A percentile compares a stretch with the other conserved stretches of the same genome.
These are phyloP conservation scores for Channa maculata DNA, from an alignment of 2,113 vertebrate species.

Conservation along the genomic window DNA sequence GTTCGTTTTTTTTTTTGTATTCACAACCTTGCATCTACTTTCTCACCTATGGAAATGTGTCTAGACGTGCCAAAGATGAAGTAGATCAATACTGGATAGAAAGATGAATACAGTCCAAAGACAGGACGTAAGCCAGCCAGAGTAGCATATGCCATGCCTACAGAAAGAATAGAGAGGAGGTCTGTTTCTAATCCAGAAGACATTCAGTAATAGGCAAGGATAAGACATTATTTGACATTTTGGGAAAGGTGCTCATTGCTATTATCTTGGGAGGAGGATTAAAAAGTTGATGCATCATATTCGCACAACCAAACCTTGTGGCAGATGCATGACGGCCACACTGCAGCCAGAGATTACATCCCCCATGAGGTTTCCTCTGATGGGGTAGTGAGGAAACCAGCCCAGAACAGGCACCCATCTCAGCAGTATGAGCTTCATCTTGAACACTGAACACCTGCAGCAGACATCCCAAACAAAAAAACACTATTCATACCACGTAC, in stretches of 20 bases:
- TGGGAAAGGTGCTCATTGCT: too few relatives aligned
- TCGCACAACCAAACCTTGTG: slow-evolving; percentile 86
- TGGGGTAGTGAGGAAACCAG: slow-evolving; percentile 90
- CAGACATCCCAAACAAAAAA: neutral
- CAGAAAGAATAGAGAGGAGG: too few relatives aligned
- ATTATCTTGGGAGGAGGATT: too few relatives aligned
- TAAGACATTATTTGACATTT: too few relatives aligned
- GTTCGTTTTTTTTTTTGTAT: neutral
- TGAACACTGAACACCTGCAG: slow-evolving; percentile 85
- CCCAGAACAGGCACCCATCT: slow-evolving; percentile 86
- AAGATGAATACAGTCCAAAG: slow-evolving; percentile 91
- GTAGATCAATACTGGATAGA: slow-evolving; percentile 92
- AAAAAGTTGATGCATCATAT: neutral
- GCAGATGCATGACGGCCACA: slow-evolving; percentile 95
- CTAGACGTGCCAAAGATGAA: slow-evolving; percentile 94
- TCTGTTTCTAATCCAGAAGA: too few relatives aligned
- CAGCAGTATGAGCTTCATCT: slow-evolving; percentile 76
- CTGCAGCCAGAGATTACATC: slow-evolving; percentile 91
- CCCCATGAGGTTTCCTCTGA: slow-evolving; percentile 89
- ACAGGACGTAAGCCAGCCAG: slow-evolving; percentile 91
- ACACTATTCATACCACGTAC: neutral
- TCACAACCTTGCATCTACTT: neutral
- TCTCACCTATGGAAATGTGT: slow-evolving; percentile 92
- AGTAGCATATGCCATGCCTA: slow-evolving; percentile 94
- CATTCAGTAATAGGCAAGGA: too few relatives aligned